Evolutionary conservation across 2,113 vertebrate species (phyloP), one percentile per base, ranked within the genome.

Genomic region (Scortum barcoo): DNA sequence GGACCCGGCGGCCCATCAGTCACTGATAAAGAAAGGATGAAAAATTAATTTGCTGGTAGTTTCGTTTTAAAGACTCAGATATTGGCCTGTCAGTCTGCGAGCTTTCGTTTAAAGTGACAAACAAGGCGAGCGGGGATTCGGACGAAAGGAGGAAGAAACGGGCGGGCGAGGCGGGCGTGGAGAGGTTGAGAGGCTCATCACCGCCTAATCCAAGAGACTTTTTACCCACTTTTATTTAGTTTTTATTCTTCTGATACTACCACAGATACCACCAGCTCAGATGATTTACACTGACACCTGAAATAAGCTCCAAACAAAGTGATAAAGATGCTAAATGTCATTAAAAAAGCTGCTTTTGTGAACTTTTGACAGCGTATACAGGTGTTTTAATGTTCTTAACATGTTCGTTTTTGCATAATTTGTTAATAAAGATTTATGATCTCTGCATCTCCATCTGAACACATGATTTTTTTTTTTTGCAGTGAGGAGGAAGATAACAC

Each of bases 31-130:
- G 86, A 92, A 89, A 94, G 89, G 86, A 95, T 95, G 83, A 95
- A 95, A 95, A 94, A 95, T 95, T 93, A 17, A 95, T 95, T 91
- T 83, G 81, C 87, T 92, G 89, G 75, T 95, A 83, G 91, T 93
- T 92, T 84, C 87, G 48, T 91, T 93, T 94, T 93, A 88, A 93
- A 92, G 90, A 87, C 89, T 89, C 81, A 66, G 89, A 94, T 89
- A 84, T 89, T 56, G 69, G 90, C 76, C 93, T 94, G 93, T 94
- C 93, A 94, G 91, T 94, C 88, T 87, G 83, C 12, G 70, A 83
- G 80, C 78, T 50, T 63, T 53, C 84, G 53, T 82, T 92, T 93
- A 91, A 91, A 92, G 91, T 89, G 91, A 96, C 93, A 95, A 95
- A 93, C 89, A 89, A 89, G 84, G 79, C 84, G 24, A 17, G 70